Percentiles rank a stretch among this genome's conserved stretches.
Evolutionary conservation across 2,113 vertebrate species (phyloP).

Genomic region (Fregetta grallaria): DNA sequence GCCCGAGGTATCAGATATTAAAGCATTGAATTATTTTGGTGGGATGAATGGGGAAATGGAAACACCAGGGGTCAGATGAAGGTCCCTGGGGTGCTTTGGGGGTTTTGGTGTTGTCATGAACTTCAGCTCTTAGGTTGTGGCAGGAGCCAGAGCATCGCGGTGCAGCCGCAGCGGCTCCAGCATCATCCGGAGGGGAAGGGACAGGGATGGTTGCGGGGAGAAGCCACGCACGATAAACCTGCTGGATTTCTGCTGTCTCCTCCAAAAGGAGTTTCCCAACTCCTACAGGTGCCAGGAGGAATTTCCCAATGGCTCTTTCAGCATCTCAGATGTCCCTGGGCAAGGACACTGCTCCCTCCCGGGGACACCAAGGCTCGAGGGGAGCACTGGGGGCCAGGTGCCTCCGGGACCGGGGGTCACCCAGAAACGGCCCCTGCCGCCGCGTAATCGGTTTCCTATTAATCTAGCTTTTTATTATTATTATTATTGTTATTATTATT

Average conservation of each 20-base stretch:
- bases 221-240: not conserved
- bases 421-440: not conserved
- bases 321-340: not conserved
- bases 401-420: not conserved
- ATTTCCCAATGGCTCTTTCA: not conserved
- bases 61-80: accelerated
- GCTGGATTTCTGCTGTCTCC: not conserved
- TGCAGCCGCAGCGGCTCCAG: not conserved
- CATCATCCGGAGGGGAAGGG: accelerated
- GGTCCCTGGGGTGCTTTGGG: accelerated
- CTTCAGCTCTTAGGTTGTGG: not conserved
- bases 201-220: accelerated
- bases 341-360: not conserved
- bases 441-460: slow-evolving; percentile 4
- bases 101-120: accelerated
- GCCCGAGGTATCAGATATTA: accelerated
- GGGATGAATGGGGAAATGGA: not conserved
- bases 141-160: not conserved
- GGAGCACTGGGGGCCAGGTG: accelerated
- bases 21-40: not conserved
- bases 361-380: not conserved
- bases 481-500: slow-evolving; percentile 80
- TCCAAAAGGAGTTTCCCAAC: not conserved
- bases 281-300: slow-evolving; percentile 35
- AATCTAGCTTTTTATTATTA: slow-evolving; percentile 44